A percentile compares a stretch with the other conserved stretches of the same genome.
Conservation (phyloP, 2,113 vertebrate genomes). For the Ceuthmochares aereus region DNA sequence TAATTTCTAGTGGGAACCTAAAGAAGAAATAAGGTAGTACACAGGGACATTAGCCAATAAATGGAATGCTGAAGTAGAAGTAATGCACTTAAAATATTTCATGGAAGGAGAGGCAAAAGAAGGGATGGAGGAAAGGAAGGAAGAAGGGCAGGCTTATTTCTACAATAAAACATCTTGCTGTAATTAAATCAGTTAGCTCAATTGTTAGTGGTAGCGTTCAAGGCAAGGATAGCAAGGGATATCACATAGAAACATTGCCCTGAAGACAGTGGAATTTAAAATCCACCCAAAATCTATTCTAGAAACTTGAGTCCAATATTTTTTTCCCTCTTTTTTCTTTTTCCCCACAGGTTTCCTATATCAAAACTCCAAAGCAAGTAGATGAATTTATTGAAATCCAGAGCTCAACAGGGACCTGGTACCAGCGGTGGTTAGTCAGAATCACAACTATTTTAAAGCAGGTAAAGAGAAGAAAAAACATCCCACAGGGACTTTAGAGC, state of each 20-base stretch:
- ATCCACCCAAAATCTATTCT: not conserved
- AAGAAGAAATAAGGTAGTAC: not conserved
- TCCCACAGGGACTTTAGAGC: not conserved
- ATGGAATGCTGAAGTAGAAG: not conserved
- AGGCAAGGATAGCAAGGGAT: not conserved
- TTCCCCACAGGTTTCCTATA: conserved; percentile 86
- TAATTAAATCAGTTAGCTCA: not conserved
- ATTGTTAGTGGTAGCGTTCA: not conserved
- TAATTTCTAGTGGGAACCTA: not conserved
- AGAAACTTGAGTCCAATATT: not conserved
- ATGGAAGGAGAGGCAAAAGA: not conserved
- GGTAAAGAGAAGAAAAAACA: conserved; percentile 68
- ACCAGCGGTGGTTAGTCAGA: conserved; percentile 91
- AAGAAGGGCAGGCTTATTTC: not conserved
- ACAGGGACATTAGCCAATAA: not conserved
- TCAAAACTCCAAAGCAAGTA: conserved; percentile 93
- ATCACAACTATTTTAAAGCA: conserved; percentile 86
- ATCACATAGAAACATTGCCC: not conserved
- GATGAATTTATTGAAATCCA: conserved; percentile 97
- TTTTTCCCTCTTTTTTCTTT: not conserved
- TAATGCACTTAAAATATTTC: not conserved
- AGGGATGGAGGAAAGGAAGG: not conserved
- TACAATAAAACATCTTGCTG: not conserved
- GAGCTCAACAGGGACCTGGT: conserved; percentile 89
- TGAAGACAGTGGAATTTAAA: not conserved